Evolutionary conservation across 2,797 vertebrate species (phyloP).

Genomic region (Microchirus variegatus): DNA sequence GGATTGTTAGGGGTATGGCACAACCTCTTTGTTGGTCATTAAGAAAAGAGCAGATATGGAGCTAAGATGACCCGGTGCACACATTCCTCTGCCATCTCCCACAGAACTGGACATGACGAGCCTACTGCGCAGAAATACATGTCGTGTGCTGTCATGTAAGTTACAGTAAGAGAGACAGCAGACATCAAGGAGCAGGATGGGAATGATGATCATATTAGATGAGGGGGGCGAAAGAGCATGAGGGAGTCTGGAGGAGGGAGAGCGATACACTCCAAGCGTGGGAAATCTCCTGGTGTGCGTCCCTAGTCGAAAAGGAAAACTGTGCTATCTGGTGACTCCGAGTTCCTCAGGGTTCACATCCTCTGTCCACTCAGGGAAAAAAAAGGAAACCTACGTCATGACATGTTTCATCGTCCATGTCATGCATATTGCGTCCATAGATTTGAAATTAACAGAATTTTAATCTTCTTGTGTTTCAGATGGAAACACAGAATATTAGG

Average conservation of each 20-base stretch:
- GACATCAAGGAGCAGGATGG: background rate
- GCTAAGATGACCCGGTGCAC: slow-evolving; percentile 47
- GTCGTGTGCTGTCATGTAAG: background rate
- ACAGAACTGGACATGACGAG: slow-evolving; percentile 34
- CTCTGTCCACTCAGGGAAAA: slow-evolving; percentile 30
- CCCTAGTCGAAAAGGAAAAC: slow-evolving; percentile 74
- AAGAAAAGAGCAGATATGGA: slow-evolving; percentile 29
- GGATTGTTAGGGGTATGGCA: slow-evolving; percentile 17
- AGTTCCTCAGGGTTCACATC: slow-evolving; percentile 66
- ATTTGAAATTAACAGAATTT: too few species aligned
- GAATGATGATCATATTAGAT: background rate
- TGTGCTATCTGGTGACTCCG: slow-evolving; percentile 69
- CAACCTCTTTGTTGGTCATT: slow-evolving; percentile 38
- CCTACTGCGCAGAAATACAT: background rate
- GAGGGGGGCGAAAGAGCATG: slow-evolving; percentile 23
- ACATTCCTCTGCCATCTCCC: slow-evolving; percentile 59
- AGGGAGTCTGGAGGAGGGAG: slow-evolving; percentile 23
- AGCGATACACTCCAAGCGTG: slow-evolving; percentile 71
- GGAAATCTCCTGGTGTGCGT: slow-evolving; percentile 71
- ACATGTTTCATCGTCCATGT: background rate
- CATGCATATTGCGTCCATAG: too few species aligned
- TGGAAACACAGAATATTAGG: too few species aligned
- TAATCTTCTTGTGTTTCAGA: too few species aligned
- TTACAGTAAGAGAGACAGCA: slow-evolving; percentile 6
- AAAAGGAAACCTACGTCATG: background rate